phyloP scores from a whole-genome alignment of 2,113 vertebrate genomes.

The Talpa occidentalis region DNA sequence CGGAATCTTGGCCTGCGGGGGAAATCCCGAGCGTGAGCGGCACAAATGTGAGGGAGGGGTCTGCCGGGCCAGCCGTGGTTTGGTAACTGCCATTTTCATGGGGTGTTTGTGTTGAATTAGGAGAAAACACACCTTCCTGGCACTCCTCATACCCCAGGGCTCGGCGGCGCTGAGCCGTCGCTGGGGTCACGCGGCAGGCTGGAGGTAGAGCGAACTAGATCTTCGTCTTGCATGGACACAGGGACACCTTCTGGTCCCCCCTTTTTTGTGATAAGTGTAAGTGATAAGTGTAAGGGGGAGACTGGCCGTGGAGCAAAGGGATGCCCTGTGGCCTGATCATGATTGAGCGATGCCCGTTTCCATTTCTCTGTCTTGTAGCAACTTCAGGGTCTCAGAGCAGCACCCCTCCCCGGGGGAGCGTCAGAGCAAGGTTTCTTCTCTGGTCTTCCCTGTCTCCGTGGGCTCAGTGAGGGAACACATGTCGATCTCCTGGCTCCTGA shows the following conservation, averaged over 20 bases:
- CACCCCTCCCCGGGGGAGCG: neutral
- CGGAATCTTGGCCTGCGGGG: neutral
- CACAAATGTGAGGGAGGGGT: neutral
- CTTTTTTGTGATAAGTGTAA: neutral
- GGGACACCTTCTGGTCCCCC: neutral
- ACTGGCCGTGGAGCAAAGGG: neutral
- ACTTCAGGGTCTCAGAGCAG: neutral
- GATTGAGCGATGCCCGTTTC: accelerated
- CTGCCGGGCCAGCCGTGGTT: neutral
- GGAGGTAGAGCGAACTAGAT: neutral
- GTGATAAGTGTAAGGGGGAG: neutral
- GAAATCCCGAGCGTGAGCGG: neutral
- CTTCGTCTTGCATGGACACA: neutral
- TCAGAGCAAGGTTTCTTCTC: neutral
- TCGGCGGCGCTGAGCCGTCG: neutral
- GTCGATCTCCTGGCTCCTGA: neutral
- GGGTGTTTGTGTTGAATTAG: neutral
- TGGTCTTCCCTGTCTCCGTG: too few relatives aligned
- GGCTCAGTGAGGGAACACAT: neutral
- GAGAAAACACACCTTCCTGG: neutral
- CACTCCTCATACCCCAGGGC: neutral
- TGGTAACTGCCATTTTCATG: neutral
- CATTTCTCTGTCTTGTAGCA: neutral
- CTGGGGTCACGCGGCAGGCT: accelerated
- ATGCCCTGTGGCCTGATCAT: neutral